Conservation (phyloP, 2,113 vertebrate genomes). For the Hylia prasina region DNA sequence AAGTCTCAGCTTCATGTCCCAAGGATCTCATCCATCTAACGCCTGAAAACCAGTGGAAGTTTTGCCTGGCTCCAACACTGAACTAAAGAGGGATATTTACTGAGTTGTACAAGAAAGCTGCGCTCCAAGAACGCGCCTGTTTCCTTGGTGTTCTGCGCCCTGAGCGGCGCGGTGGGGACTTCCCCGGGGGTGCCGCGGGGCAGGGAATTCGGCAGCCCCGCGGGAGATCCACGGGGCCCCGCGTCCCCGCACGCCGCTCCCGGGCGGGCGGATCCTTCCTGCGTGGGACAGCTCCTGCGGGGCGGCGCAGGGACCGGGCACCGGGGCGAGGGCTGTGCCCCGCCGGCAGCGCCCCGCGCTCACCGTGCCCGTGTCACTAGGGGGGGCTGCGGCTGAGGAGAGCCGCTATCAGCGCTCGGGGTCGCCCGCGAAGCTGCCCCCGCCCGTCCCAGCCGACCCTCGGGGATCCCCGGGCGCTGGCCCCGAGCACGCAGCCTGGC, state of each 20-base stretch:
- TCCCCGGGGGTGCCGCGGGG: too few relatives aligned
- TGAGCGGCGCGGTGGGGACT: background rate
- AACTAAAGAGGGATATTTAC: background rate
- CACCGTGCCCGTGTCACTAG: slow-evolving; percentile 68
- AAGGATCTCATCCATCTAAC: background rate
- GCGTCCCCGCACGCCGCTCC: background rate
- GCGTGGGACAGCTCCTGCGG: background rate
- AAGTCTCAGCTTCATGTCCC: background rate
- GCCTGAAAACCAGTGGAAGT: background rate
- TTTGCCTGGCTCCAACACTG: background rate
- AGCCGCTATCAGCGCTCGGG: background rate
- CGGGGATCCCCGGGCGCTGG: background rate
- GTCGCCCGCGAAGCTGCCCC: background rate
- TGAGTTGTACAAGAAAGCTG: background rate
- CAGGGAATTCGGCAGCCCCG: background rate
- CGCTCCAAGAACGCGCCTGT: background rate
- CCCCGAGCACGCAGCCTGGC: background rate
- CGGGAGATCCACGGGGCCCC: background rate
- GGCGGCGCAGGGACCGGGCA: background rate
- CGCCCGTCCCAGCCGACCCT: background rate
- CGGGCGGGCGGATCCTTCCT: background rate
- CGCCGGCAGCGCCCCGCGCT: slow-evolving; percentile 54
- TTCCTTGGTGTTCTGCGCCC: background rate
- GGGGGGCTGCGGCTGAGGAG: slow-evolving; percentile 53
- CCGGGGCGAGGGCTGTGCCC: background rate